Evolutionary conservation across 1,140 invertebrate species (phyloP).

Genomic region (Protaetia brevitarsis): DNA sequence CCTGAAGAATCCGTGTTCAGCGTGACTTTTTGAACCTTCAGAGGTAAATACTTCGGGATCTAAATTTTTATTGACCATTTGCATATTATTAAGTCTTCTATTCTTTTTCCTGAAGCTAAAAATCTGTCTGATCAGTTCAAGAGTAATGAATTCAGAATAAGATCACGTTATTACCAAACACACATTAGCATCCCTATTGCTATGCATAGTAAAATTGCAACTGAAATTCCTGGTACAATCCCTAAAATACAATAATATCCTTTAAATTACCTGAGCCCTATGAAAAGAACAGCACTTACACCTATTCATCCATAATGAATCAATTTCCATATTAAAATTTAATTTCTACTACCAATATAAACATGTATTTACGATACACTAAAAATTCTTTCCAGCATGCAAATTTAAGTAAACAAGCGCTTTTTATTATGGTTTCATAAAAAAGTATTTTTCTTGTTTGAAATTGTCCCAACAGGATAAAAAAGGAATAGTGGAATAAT

Average conservation of each 20-base stretch:
- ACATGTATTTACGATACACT: too few species aligned
- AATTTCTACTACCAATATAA: too few species aligned
- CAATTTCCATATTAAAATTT: too few species aligned
- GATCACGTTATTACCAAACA: not conserved
- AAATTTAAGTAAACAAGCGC: too few species aligned
- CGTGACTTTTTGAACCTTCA: not conserved
- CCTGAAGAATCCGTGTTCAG: not conserved
- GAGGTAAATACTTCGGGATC: not conserved
- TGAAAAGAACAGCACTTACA: not conserved
- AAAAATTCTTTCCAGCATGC: too few species aligned
- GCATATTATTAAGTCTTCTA: not conserved
- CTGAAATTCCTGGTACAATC: not conserved
- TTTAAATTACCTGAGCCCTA: not conserved
- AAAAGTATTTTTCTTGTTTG: too few species aligned
- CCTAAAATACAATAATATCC: not conserved
- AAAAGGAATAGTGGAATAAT: too few species aligned
- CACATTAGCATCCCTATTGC: not conserved
- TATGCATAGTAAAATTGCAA: not conserved
- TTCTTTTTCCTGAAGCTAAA: not conserved
- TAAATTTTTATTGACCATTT: not conserved
- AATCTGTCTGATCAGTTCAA: too few species aligned
- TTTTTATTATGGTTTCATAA: too few species aligned
- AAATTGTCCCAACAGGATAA: too few species aligned
- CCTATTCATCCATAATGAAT: not conserved
- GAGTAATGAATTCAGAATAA: too few species aligned